Percentiles rank a stretch among this genome's conserved stretches.
These are phyloP conservation scores for Syngnathus acus DNA, from an alignment of 2,797 vertebrate species.

Conservation along the genomic window DNA sequence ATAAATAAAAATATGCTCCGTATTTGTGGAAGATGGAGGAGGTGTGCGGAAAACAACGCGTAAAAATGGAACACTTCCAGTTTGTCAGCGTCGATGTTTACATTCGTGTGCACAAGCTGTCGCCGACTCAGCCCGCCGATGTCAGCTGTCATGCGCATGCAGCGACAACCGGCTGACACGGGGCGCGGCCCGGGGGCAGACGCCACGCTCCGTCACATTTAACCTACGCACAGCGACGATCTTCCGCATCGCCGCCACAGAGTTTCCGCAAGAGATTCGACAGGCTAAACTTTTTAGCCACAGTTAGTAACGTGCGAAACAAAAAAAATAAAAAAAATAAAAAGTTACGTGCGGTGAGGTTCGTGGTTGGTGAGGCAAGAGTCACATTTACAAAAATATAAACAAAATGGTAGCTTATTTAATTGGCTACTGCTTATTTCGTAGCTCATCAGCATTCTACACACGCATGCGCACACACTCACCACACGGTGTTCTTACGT, in stretches of 20 bases:
- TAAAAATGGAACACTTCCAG: not conserved
- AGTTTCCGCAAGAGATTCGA: not conserved
- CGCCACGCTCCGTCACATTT: not conserved
- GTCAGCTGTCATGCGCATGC: slow-evolving; percentile 36
- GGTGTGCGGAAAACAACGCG: not conserved
- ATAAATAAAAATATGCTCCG: not conserved
- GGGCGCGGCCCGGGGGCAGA: slow-evolving; percentile 15
- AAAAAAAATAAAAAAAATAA: too few species aligned
- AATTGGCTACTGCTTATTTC: too few species aligned
- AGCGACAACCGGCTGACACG: slow-evolving; percentile 28
- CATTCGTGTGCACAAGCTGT: not conserved
- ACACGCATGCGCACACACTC: too few species aligned
- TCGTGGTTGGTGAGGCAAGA: too few species aligned
- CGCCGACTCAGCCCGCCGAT: slow-evolving; percentile 17
- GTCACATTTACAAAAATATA: too few species aligned
- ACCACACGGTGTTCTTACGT: too few species aligned
- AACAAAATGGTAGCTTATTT: too few species aligned
- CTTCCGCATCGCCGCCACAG: not conserved
- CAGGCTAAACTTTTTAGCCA: too few species aligned
- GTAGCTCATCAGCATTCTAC: too few species aligned
- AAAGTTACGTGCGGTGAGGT: too few species aligned
- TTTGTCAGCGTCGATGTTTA: slow-evolving; percentile 2
- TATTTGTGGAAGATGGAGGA: not conserved
- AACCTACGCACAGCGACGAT: slow-evolving; percentile 6
- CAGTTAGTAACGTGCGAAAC: too few species aligned